These are phyloP conservation scores for Drosophila nr. perissopoda DNA, from an alignment of 2,888 invertebrate genomes.

Conservation along the genomic window DNA sequence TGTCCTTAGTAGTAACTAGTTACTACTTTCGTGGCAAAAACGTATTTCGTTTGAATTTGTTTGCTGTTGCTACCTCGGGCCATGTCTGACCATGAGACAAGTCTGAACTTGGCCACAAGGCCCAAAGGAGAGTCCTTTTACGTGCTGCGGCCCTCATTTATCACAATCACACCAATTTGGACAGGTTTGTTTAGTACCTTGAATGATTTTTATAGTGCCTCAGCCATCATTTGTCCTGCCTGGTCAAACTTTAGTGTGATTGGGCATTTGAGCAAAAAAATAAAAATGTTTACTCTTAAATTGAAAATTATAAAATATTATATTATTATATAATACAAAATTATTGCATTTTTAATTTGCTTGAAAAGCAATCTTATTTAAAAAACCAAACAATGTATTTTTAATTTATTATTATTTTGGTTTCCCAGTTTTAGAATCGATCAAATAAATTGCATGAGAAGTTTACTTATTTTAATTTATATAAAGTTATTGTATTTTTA, in stretches of 20 bases:
- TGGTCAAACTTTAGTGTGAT: background rate
- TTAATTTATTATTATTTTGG: background rate
- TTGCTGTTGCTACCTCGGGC: conserved; percentile 13
- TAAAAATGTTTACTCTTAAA: background rate
- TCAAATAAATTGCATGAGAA: background rate
- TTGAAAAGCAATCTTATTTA: background rate
- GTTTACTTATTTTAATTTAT: background rate
- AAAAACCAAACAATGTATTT: background rate
- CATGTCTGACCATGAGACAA: conserved; percentile 36
- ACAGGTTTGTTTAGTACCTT: conserved; percentile 31
- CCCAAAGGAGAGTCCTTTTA: conserved; percentile 22
- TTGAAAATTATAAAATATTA: background rate
- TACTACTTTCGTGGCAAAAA: conserved; percentile 63
- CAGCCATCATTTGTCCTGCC: conserved; percentile 18
- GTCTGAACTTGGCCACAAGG: conserved; percentile 12
- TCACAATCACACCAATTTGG: conserved; percentile 64
- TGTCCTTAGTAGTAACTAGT: conserved; percentile 41
- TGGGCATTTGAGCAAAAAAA: background rate
- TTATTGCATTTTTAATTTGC: background rate
- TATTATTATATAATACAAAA: background rate
- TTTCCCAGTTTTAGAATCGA: background rate
- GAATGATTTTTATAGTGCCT: conserved; percentile 29
- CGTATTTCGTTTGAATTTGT: conserved; percentile 52
- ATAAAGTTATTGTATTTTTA: too few relatives aligned
- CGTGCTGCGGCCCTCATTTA: conserved; percentile 56